These are phyloP conservation scores for Tanypteryx hageni DNA, from an alignment of 2,888 invertebrate genomes.

Conservation along the genomic window DNA sequence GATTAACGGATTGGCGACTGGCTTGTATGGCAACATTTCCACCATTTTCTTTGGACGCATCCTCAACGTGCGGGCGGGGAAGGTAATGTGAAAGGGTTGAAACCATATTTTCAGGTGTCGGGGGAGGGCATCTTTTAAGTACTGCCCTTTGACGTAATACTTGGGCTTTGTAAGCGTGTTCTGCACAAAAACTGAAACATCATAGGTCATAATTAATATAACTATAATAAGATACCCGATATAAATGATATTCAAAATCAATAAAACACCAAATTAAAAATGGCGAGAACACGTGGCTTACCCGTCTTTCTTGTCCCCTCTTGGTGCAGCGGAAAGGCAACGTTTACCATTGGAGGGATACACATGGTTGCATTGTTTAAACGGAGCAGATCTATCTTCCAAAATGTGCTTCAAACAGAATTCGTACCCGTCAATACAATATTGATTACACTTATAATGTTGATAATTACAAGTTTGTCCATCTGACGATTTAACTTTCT, in stretches of 20 bases:
- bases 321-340: constrained; percentile 87
- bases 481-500: constrained; percentile 40
- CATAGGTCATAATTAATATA: constrained; percentile 61
- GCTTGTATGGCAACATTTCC: constrained; percentile 3
- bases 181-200: constrained; percentile 80
- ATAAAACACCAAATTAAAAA: constrained; percentile 40
- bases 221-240: not conserved
- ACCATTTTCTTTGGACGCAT: constrained; percentile 19
- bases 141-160: constrained; percentile 80
- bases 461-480: constrained; percentile 48
- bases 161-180: constrained; percentile 83
- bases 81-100: constrained; percentile 82
- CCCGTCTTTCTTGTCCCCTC: constrained; percentile 84
- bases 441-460: constrained; percentile 78
- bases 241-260: not conserved
- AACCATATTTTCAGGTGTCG: constrained; percentile 82
- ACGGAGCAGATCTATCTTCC: constrained; percentile 89
- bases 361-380: constrained; percentile 86
- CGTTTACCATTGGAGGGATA: constrained; percentile 83
- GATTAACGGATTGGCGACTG: constrained; percentile 75
- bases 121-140: constrained; percentile 80
- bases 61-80: constrained; percentile 69
- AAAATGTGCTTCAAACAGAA: constrained; percentile 91
- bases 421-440: constrained; percentile 83
- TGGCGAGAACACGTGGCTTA: constrained; percentile 72